Evolutionary conservation across 2,113 vertebrate genomes (phyloP).

Genomic region (Ophiodon elongatus): DNA sequence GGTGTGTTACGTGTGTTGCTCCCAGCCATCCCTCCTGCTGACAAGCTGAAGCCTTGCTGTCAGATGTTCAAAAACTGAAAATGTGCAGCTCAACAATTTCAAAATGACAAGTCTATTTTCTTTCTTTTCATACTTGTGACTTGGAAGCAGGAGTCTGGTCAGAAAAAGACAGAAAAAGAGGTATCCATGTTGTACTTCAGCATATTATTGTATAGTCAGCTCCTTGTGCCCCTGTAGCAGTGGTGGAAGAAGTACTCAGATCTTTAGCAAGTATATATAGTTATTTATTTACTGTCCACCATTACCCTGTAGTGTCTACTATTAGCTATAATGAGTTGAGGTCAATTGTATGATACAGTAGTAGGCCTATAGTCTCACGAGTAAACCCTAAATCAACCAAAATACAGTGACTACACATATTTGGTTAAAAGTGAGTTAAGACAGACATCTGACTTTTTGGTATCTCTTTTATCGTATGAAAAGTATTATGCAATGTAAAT

Average conservation of each 20-base stretch:
- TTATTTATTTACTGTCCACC: not conserved
- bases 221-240: not conserved
- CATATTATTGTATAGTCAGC: not conserved
- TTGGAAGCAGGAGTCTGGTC: conserved; percentile 91
- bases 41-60: conserved; percentile 10
- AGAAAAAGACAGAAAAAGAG: conserved; percentile 94
- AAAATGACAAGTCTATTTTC: conserved; percentile 12
- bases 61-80: conserved; percentile 1
- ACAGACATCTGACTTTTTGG: not conserved
- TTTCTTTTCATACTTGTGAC: conserved; percentile 16
- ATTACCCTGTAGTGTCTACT: not conserved
- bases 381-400: not conserved
- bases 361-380: not conserved
- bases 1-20: conserved; percentile 6
- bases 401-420: not conserved
- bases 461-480: not conserved
- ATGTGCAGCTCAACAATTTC: not conserved
- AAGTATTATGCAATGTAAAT: not conserved
- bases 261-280: not conserved
- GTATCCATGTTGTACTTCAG: conserved; percentile 75
- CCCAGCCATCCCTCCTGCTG: not conserved
- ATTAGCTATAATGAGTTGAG: not conserved
- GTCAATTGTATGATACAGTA: not conserved
- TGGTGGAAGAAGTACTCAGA: not conserved
- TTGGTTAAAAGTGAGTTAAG: not conserved